Conservation (phyloP, 2,113 vertebrate species). For the Burhinus oedicnemus region DNA sequence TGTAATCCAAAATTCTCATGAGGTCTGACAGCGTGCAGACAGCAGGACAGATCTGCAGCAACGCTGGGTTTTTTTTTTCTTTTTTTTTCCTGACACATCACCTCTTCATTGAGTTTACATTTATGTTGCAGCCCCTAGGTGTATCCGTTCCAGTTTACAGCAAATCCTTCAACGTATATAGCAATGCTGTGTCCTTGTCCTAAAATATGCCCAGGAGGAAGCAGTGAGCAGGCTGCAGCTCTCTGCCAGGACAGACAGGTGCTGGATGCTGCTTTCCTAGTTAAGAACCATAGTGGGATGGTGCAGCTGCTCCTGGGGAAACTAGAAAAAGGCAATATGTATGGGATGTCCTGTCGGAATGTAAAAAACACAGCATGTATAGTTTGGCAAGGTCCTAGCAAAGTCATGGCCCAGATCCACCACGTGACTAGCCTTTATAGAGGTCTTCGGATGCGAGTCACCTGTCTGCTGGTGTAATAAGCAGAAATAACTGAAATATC, state of each 20-base stretch:
- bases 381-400: background rate
- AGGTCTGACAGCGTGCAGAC: background rate
- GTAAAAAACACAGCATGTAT: background rate
- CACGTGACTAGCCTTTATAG: background rate
- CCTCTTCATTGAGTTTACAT: background rate
- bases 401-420: slow-evolving; percentile 17
- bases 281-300: background rate
- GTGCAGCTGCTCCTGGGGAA: background rate
- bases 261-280: background rate
- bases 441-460: background rate
- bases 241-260: slow-evolving; percentile 2
- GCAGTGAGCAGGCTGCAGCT: background rate
- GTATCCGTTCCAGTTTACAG: background rate
- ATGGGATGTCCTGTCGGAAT: background rate
- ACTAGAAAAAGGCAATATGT: background rate
- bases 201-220: background rate
- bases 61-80: background rate
- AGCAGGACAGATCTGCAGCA: background rate
- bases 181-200: background rate
- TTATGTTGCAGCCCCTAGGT: background rate
- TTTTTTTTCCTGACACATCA: background rate
- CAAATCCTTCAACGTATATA: background rate
- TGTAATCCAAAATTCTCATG: background rate
- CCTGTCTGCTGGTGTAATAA: background rate
- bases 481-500: background rate